Percentiles rank a stretch among this genome's conserved stretches.
Evolutionary conservation across 2,113 vertebrate genomes (phyloP).

Genomic region (Sapayoa aenigma): DNA sequence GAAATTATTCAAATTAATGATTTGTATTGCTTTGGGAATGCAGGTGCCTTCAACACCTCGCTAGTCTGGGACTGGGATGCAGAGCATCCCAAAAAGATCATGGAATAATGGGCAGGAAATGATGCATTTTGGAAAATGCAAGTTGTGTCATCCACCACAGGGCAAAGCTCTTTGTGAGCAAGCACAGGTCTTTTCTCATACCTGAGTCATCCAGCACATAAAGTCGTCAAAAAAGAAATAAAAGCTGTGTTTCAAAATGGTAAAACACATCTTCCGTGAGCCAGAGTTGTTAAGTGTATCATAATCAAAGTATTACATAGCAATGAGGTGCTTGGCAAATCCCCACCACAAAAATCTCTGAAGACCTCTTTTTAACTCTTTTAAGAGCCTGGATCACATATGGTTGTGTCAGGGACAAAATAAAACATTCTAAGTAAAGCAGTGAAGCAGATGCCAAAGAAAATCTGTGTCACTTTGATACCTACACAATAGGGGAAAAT

Average conservation of each 20-base stretch:
- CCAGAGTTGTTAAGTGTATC: neutral
- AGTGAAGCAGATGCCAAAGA: neutral
- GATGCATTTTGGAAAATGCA: conserved; percentile 15
- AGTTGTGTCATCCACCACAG: conserved; percentile 28
- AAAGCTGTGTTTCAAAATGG: neutral
- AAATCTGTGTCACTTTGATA: neutral
- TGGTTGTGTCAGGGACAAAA: neutral
- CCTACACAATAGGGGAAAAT: neutral
- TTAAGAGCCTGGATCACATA: neutral
- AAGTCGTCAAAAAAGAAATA: neutral
- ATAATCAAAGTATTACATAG: neutral
- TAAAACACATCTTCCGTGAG: neutral
- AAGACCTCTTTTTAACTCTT: neutral
- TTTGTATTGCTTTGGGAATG: neutral
- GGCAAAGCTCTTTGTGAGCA: conserved; percentile 3
- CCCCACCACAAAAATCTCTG: neutral
- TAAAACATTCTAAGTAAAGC: neutral
- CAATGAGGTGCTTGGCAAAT: neutral
- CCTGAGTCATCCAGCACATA: conserved; percentile 5
- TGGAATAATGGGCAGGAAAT: conserved; percentile 38
- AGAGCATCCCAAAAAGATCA: neutral
- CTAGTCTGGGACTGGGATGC: neutral
- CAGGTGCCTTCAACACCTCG: neutral
- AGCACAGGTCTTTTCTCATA: neutral
- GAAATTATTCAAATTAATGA: neutral